A percentile compares a stretch with the other conserved stretches of the same genome.
Conservation (phyloP, 2,797 vertebrate species). For the Melanogrammus aeglefinus region DNA sequence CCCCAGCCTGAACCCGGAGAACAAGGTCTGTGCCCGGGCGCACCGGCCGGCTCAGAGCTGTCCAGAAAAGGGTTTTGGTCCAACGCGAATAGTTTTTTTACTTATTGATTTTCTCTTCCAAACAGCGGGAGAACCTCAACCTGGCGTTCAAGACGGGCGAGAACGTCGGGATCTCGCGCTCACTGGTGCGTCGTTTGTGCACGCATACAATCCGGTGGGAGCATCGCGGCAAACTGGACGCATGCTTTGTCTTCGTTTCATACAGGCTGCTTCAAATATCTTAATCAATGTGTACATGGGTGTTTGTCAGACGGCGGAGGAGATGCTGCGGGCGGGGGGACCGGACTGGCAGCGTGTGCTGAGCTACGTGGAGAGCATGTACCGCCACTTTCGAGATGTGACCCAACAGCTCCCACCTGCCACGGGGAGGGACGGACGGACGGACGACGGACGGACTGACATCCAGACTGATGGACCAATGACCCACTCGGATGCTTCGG, state of each 20-base stretch:
- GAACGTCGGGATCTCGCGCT: slow-evolving; percentile 68
- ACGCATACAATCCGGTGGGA: neutral
- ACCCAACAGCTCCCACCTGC: slow-evolving; percentile 25
- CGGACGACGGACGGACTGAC: neutral
- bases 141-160: slow-evolving; percentile 80
- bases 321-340: slow-evolving; percentile 76
- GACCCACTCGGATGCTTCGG: neutral
- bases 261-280: neutral
- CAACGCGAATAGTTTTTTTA: slow-evolving; percentile 3
- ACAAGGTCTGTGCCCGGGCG: slow-evolving; percentile 44
- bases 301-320: slow-evolving; percentile 68
- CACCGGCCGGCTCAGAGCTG: neutral
- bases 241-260: neutral
- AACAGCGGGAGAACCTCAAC: slow-evolving; percentile 76
- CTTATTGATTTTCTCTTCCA: neutral
- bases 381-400: slow-evolving; percentile 83
- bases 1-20: slow-evolving; percentile 67
- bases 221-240: too few species aligned
- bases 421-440: neutral
- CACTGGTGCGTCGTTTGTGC: slow-evolving; percentile 63
- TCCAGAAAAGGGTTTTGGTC: slow-evolving; percentile 7
- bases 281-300: neutral
- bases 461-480: neutral
- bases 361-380: slow-evolving; percentile 80
- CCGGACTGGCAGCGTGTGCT: slow-evolving; percentile 84